phyloP scores from a whole-genome alignment of 2,888 invertebrate genomes.

The Cheilosia scutellata region DNA sequence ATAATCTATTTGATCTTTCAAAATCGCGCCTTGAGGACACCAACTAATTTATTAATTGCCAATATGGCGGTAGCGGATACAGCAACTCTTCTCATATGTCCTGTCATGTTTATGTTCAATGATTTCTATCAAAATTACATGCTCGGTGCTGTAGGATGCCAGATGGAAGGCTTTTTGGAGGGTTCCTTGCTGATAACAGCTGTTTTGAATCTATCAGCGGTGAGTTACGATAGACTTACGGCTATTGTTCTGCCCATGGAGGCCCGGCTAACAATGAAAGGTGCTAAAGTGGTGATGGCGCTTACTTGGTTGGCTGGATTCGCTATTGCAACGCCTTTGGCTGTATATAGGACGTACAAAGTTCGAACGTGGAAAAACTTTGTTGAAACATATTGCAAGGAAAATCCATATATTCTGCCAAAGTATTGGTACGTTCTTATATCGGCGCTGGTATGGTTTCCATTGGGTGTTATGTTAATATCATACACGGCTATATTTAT shows the following conservation, averaged over 20 bases:
- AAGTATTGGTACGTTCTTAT: constrained; percentile 92
- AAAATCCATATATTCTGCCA: constrained; percentile 87
- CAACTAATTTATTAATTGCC: constrained; percentile 89
- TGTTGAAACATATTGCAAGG: constrained; percentile 90
- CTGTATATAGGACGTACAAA: constrained; percentile 87
- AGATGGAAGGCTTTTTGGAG: constrained; percentile 91
- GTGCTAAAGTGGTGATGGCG: constrained; percentile 87
- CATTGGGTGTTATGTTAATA: constrained; percentile 89
- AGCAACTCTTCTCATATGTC: constrained; percentile 88
- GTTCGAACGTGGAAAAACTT: constrained; percentile 91
- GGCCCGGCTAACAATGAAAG: constrained; percentile 87
- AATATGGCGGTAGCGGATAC: constrained; percentile 91
- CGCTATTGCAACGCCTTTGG: constrained; percentile 87
- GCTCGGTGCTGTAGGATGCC: constrained; percentile 90
- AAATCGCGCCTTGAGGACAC: constrained; percentile 87
- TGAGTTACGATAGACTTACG: constrained; percentile 93
- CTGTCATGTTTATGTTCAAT: constrained; percentile 90
- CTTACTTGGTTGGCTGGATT: constrained; percentile 89
- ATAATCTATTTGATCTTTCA: constrained; percentile 87
- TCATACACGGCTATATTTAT: constrained; percentile 90
- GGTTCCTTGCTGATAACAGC: constrained; percentile 90
- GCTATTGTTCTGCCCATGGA: constrained; percentile 91
- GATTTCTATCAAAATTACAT: constrained; percentile 92
- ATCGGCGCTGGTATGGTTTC: constrained; percentile 91
- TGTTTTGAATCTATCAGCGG: constrained; percentile 90